Base-by-base conservation (phyloP, 2,888 invertebrate species). In the Andrena trimmerana region DNA sequence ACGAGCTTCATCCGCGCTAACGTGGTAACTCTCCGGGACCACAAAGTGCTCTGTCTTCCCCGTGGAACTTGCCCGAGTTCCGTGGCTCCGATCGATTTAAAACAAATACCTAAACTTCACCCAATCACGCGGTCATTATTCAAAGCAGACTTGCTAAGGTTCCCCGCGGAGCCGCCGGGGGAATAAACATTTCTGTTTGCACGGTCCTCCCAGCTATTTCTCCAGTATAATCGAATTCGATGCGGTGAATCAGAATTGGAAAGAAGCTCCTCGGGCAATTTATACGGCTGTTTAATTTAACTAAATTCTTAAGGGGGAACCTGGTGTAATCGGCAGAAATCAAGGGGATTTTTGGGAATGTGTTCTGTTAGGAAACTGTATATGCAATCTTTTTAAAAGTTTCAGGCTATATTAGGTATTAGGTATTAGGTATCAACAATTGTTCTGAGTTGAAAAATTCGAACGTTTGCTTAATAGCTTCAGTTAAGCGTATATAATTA, bases 51-150 rank as follows among this genome's bases (percentile, higher is more conserved):
- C 65, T 27, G 42, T 65, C 72, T 66, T 29, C 42, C 20, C 29
- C 57, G 57, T 2, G 42, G 13, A 66, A 73, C 27, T 73, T 31
- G 42, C 54, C 13, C 65, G 42, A 24, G 42, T 66, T 31, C 57
- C 54, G 2, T 57, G 24, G n/a, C n/a, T 24, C 24, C 42, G 42
- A 73, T 66, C 73, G 65, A 65, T 73, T 73, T 59, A 20, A 73
- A 73, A 73, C 73, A 73, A 73, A 73, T 73, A 65, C 65, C 57
- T 29, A 73, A 73, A 73, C 57, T 73, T 73, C 65, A 42, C 27
- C 73, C 65, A 36, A 57, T 71, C 33, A 13, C 36, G 36, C 7
- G 50, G 20, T 2, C 33, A 42, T 66, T 66, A 66, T 73, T 73
- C 73, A 54, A 8, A 27, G 36, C 29, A n/a, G 65, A 73, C 29